Conservation (phyloP, 2,888 invertebrate species). For the Orchestes rusci region DNA sequence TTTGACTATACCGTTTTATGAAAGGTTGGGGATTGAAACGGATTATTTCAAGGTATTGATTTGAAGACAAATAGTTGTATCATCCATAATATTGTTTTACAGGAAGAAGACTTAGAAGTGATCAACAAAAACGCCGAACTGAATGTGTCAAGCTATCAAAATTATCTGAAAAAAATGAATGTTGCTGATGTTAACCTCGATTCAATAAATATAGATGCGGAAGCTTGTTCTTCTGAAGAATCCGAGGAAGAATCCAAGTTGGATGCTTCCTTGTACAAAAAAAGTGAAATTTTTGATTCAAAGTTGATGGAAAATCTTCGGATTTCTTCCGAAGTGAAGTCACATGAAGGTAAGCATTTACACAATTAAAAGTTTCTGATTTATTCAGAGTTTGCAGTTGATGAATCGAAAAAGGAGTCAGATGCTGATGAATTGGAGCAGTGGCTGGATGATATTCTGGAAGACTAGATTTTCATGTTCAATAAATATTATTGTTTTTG, state of each 20-base stretch:
- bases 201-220: constrained; percentile 4
- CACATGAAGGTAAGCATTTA: too few species aligned
- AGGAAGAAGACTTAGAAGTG: constrained; percentile 10
- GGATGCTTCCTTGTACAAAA: too few species aligned
- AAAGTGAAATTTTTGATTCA: too few species aligned
- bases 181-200: too few species aligned
- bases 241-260: neutral
- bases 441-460: constrained; percentile 35
- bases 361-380: too few species aligned
- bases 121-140: constrained; percentile 13
- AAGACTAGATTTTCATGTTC: too few species aligned
- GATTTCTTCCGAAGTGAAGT: too few species aligned
- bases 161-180: constrained; percentile 2
- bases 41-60: constrained; percentile 22
- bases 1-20: constrained; percentile 24
- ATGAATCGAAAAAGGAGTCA: too few species aligned
- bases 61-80: neutral
- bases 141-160: constrained; percentile 4
- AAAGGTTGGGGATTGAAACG: constrained; percentile 21
- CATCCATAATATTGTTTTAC: constrained; percentile 1
- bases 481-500: too few species aligned
- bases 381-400: too few species aligned
- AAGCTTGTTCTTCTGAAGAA: neutral
- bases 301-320: too few species aligned
- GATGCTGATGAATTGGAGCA: constrained; percentile 29